phyloP scores from a whole-genome alignment of 2,888 invertebrate species.

The Macrosoma leucophasiata region DNA sequence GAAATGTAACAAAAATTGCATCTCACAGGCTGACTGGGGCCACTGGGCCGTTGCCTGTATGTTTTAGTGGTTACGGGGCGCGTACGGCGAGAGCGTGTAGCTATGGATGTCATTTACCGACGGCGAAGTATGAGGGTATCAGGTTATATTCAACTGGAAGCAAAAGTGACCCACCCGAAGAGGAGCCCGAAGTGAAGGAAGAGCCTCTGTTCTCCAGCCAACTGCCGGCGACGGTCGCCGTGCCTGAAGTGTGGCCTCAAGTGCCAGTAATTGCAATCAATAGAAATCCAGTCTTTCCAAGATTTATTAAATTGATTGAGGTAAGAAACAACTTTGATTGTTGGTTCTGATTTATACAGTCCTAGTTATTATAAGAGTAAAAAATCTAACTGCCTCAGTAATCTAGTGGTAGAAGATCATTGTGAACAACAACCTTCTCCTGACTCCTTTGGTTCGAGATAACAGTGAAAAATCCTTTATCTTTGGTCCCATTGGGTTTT shows the following conservation, averaged over 20 bases:
- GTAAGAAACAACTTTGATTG: conserved; percentile 63
- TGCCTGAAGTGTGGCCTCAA: conserved; percentile 97
- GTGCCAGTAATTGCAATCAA: conserved; percentile 96
- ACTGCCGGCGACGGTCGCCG: conserved; percentile 90
- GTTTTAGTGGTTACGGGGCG: conserved; percentile 14
- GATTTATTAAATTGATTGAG: conserved; percentile 98
- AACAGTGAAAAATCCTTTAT: too few species aligned
- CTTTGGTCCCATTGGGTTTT: too few species aligned
- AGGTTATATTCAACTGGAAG: conserved; percentile 51
- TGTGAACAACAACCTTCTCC: too few species aligned
- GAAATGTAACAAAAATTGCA: conserved; percentile 63
- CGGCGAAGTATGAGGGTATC: conserved; percentile 27
- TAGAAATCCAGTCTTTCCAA: conserved; percentile 97
- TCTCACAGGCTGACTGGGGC: conserved; percentile 50
- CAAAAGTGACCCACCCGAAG: conserved; percentile 56
- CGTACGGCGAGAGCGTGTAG: conserved; percentile 28
- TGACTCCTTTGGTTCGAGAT: too few species aligned
- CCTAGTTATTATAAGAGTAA: too few species aligned
- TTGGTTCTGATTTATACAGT: too few species aligned
- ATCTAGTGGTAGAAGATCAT: too few species aligned
- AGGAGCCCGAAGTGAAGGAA: conserved; percentile 51
- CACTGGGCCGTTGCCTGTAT: conserved; percentile 24
- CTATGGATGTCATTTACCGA: conserved; percentile 21
- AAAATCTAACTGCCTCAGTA: too few species aligned
- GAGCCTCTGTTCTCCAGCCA: conserved; percentile 71